Conservation (phyloP, 35 echinoderm and acorn worm species). For the Eucidaris tribuloides region DNA sequence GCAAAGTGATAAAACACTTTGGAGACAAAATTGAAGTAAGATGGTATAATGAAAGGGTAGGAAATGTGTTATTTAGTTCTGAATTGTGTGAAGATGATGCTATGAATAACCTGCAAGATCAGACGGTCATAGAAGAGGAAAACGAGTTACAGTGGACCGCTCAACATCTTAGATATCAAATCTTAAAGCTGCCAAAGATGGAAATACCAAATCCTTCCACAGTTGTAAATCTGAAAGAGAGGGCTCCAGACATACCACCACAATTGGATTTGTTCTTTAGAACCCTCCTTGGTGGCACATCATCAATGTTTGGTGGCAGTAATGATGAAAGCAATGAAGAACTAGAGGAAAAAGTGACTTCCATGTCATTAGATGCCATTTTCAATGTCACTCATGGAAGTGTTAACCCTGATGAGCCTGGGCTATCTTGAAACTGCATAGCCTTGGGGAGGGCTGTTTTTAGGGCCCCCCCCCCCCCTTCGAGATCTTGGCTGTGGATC, state of each 20-base stretch:
- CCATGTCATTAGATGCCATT: conserved; percentile 67
- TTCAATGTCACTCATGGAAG: conserved; percentile 62
- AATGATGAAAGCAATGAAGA: conserved; percentile 34
- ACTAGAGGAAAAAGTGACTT: conserved; percentile 61
- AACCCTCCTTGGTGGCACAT: conserved; percentile 53
- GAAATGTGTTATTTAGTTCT: conserved; percentile 66
- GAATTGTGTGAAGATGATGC: conserved; percentile 44
- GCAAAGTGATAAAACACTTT: conserved; percentile 57
- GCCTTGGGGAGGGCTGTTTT: too few species aligned
- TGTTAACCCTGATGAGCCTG: conserved; percentile 75
- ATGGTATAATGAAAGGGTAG: conserved; percentile 21
- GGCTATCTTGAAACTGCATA: too few species aligned
- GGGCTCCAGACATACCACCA: conserved; percentile 47
- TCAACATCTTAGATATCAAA: conserved; percentile 58
- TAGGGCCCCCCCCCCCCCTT: too few species aligned
- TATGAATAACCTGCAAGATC: conserved; percentile 18
- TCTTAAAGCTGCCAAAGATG: conserved; percentile 46
- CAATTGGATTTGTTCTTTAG: conserved; percentile 72
- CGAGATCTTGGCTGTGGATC: too few species aligned
- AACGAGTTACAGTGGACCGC: conserved; percentile 60
- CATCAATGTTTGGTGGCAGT: conserved; percentile 14
- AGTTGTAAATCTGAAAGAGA: conserved; percentile 71
- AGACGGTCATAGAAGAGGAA: conserved; percentile 20
- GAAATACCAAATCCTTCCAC: conserved; percentile 64
- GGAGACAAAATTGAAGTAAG: conserved; percentile 3